Base-by-base conservation (phyloP, 1,140 invertebrate species). In the Nautilus pompilius region DNA sequence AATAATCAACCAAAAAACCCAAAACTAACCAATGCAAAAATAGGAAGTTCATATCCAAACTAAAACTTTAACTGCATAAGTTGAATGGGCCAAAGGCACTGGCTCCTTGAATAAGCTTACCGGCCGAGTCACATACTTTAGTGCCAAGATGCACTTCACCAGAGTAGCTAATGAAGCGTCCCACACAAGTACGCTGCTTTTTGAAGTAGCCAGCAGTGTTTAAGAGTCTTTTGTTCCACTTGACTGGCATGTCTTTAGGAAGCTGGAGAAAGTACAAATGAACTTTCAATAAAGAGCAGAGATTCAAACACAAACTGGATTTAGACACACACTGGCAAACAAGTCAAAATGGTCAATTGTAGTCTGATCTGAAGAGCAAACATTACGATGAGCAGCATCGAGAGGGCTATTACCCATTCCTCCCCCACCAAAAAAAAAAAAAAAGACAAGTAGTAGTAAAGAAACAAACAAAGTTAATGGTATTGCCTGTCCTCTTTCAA, bases 141-240 rank as follows among this genome's bases (percentile, higher is more conserved):
- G 83, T 83, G 28, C 87, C 86, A 22, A 89, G 76, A 59, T 86
- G 86, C 65, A 90, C 87, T 77, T 30, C 73, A 73, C 3, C 57
- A 10, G 22, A 81, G 48, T 34, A 74, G 78, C 33, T 74, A 73
- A 4, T 80, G 20, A 34, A 13, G 56, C 41, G 69, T 76, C 76
- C 68, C n/a, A n/a, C n/a, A n/a, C n/a, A n/a, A 82, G 29, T 79
- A 70, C 76, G 66, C 67, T 84, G 85, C 59, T 86, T 86, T 34
- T 83, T 85, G 79, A 87, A 89, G 59, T 78, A 87, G 2, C 93
- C 93, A 58, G 92, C 92, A 20, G 92, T 93, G 69, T 87, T 89
- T 55, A 86, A 86, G 70, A 95, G 83, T 70, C 90, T 86, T n/a
- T 85, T 81, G 67, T 90, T 93, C 92, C 92, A 95, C 48, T 88